A percentile compares a stretch with the other conserved stretches of the same genome.
Evolutionary conservation across 2,888 invertebrate genomes (phyloP).

Genomic region (Homarus gammarus): DNA sequence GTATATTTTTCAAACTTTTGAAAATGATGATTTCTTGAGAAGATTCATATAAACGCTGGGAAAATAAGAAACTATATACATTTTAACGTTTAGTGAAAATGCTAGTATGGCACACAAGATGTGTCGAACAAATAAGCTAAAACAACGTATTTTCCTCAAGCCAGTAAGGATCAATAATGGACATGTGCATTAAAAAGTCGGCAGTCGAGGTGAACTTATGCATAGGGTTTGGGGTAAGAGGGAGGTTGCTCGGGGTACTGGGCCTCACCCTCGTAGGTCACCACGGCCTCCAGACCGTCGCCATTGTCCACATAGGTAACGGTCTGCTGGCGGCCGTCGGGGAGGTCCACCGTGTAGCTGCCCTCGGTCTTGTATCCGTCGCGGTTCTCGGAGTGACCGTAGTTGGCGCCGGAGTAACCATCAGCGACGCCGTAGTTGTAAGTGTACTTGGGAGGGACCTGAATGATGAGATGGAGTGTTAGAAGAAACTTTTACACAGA

Average conservation of each 20-base stretch:
- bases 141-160: neutral
- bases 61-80: neutral
- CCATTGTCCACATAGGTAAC: constrained; percentile 70
- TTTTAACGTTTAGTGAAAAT: neutral
- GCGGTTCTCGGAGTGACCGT: constrained; percentile 57
- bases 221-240: neutral
- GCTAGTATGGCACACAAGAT: neutral
- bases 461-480: neutral
- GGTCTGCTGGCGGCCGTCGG: constrained; percentile 74
- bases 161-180: neutral
- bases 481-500: too few species aligned
- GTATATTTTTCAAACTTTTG: too few species aligned
- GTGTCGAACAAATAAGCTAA: neutral
- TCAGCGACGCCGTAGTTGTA: constrained; percentile 64
- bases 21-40: too few species aligned
- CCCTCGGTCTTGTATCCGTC: constrained; percentile 73
- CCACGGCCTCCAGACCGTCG: constrained; percentile 68
- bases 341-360: constrained; percentile 73
- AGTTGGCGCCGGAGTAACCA: constrained; percentile 56
- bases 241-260: constrained; percentile 58
- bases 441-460: constrained; percentile 60
- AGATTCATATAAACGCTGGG: neutral
- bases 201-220: neutral
- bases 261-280: constrained; percentile 74
- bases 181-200: neutral